A percentile compares a stretch with the other conserved stretches of the same genome.
These are phyloP conservation scores for Argynnis bischoffii DNA, from an alignment of 2,888 invertebrate species.

Conservation along the genomic window DNA sequence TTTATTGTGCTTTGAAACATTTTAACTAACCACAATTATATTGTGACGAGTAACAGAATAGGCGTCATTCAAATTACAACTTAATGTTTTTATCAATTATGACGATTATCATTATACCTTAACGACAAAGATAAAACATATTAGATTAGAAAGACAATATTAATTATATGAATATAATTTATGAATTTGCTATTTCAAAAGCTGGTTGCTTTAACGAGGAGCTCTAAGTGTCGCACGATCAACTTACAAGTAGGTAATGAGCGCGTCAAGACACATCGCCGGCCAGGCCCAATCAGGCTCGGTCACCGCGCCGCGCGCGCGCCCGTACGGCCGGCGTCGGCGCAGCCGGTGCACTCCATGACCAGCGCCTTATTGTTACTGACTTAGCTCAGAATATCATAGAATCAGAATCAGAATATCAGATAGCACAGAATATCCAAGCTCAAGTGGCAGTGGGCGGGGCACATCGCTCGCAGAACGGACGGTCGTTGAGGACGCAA, in stretches of 20 bases:
- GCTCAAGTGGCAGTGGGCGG: too few species aligned
- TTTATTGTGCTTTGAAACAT: slow-evolving; percentile 14
- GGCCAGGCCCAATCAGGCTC: neutral
- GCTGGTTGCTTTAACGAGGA: neutral
- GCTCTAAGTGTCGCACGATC: neutral
- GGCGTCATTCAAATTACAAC: too few species aligned
- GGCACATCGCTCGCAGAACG: too few species aligned
- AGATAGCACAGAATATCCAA: too few species aligned
- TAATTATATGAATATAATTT: too few species aligned
- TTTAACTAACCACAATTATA: neutral
- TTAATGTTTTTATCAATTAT: too few species aligned
- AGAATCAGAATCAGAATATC: too few species aligned
- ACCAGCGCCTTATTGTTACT: slow-evolving; percentile 31
- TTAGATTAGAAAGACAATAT: too few species aligned
- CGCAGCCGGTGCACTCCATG: slow-evolving; percentile 14
- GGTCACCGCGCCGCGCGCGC: slow-evolving; percentile 5
- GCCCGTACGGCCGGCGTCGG: slow-evolving; percentile 9
- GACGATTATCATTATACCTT: too few species aligned
- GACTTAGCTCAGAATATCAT: slow-evolving; percentile 17
- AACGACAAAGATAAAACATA: too few species aligned
- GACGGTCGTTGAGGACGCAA: too few species aligned
- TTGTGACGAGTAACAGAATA: too few species aligned
- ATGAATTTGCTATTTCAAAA: neutral
- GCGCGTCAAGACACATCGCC: slow-evolving; percentile 32
- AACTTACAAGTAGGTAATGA: slow-evolving; percentile 35